Evolutionary conservation across 92 coral and sea anemone genomes (phyloP), one percentile per base, ranked within the genome.

Genomic region (Blastomussa wellsi): DNA sequence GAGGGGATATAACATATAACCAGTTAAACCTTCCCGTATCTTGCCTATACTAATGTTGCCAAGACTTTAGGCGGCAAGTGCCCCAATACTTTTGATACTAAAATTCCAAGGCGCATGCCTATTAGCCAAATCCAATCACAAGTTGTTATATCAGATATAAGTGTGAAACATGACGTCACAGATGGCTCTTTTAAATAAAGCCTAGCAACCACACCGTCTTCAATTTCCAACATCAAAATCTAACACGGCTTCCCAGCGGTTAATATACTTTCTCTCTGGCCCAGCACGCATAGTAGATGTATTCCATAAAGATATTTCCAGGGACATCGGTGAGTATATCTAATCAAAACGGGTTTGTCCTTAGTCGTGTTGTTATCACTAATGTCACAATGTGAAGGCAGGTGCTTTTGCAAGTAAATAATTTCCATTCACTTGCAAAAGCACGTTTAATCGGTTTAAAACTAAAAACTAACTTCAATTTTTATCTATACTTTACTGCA

Each of bases 131-230:
- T 28, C 22, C 64, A 57, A 1, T 7, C 5, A 0, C 1, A 32
- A 60, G 10, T 5, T 51, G 57, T 12, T 10, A 10, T 20, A 60
- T 15, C 16, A 19, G 44, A 10, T 20, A 60, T 15, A 3, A 19
- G 44, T 1, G 67, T 22, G 44, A 20, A 29, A 4, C 42, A 55
- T 79, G 74, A 79, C 73, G 73, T 79, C 83, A 79, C 83, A 62
- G 38, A 64, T 65, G n/a, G 73, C 36, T 77, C 48, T 52, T 55
- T n/a, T n/a, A n/a, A 32, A 55, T 7, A 31, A 35, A 53, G 28
- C 83, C 60, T 65, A 79, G 74, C 83, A 39, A 79, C 83, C 16
- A 39, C 26, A 12, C 82, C 0, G 12, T 4, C 6, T 28, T 79
- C 7, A 13, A n/a, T n/a, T n/a, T n/a, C 33, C 55, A 24, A 15